These are phyloP conservation scores for Eulimnadia texana DNA, from an alignment of 1,140 invertebrate genomes.

Conservation along the genomic window DNA sequence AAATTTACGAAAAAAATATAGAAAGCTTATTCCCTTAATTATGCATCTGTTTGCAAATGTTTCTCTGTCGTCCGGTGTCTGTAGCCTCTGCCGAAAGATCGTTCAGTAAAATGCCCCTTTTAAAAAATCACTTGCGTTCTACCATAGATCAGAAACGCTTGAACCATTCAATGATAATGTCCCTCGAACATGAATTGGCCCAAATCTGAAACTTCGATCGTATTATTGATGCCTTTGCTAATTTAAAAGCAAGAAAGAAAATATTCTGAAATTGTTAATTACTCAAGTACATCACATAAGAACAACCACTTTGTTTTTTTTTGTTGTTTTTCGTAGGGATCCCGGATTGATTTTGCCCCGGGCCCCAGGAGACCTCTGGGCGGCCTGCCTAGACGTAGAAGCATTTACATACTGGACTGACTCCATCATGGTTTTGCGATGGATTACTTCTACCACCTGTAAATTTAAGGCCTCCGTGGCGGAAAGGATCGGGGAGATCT, in stretches of 20 bases:
- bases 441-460: no score
- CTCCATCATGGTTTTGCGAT: no score
- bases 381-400: no score
- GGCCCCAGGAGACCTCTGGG: not conserved
- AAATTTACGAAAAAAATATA: not conserved
- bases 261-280: constrained; percentile 1
- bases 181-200: not conserved
- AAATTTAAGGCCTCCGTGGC: no score
- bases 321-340: not conserved
- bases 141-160: not conserved
- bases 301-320: not conserved
- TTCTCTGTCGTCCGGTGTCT: not conserved
- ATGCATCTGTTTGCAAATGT: not conserved
- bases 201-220: not conserved
- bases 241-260: not conserved
- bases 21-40: constrained; percentile 1
- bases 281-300: not conserved
- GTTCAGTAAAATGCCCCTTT: not conserved
- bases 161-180: not conserved
- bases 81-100: not conserved
- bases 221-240: not conserved
- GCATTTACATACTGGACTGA: no score
- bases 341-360: not conserved
- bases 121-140: constrained; percentile 6
- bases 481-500: no score